Conservation (phyloP, 2,888 invertebrate genomes). For the Brachynemurus nebulosus region DNA sequence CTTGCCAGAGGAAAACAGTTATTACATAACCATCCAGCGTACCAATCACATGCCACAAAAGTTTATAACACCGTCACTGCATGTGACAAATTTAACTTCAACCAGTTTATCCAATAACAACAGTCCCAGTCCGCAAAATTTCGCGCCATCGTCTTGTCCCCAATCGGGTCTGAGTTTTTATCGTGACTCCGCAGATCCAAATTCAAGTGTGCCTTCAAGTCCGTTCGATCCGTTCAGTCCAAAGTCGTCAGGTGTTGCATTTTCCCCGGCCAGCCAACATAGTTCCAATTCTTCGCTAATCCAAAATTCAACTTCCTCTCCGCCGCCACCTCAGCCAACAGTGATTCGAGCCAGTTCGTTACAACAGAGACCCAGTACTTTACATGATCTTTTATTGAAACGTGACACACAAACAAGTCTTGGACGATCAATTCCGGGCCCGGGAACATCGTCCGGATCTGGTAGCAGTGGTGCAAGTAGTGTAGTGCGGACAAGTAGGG, state of each 20-base stretch:
- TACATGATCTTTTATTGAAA: conserved; percentile 55
- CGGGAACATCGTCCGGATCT: conserved; percentile 30
- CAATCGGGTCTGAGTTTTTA: conserved; percentile 24
- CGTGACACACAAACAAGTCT: conserved; percentile 36
- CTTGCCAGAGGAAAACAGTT: conserved; percentile 53
- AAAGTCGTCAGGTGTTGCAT: conserved; percentile 32
- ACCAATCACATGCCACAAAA: conserved; percentile 14
- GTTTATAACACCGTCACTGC: conserved; percentile 18
- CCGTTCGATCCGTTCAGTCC: conserved; percentile 31
- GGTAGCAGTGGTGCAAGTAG: conserved; percentile 27
- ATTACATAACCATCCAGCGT: conserved; percentile 29
- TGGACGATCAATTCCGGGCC: conserved; percentile 50
- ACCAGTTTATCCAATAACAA: conserved; percentile 17
- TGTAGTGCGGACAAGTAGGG: conserved; percentile 27
- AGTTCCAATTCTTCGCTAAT: conserved; percentile 42
- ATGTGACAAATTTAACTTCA: conserved; percentile 15
- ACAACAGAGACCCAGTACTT: conserved; percentile 33
- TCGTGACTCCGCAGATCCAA: conserved; percentile 24
- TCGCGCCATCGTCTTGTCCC: conserved; percentile 25
- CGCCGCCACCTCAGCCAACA: conserved; percentile 26
- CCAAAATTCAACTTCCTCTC: conserved; percentile 31
- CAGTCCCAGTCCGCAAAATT: conserved; percentile 22
- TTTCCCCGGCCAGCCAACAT: conserved; percentile 54
- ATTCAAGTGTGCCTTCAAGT: conserved; percentile 35
- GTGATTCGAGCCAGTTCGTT: conserved; percentile 19